phyloP scores from a whole-genome alignment of 2,113 vertebrate genomes.

The Axis porcinus region DNA sequence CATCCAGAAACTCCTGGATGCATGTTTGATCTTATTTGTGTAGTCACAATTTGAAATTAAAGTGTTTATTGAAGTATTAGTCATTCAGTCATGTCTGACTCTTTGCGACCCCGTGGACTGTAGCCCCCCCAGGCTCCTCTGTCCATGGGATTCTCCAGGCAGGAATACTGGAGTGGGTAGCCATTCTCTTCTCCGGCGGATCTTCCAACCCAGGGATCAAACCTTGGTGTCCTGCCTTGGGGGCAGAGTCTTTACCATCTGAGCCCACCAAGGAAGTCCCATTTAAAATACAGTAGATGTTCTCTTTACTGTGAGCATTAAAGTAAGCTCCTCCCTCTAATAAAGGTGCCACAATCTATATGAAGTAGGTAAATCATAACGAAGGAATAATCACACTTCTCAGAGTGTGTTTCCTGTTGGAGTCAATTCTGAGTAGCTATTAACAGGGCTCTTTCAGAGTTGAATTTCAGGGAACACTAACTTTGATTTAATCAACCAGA shows the following conservation, averaged over 20 bases:
- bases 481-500: background rate
- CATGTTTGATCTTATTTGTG: background rate
- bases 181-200: background rate
- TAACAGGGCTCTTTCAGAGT: background rate
- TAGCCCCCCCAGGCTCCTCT: background rate
- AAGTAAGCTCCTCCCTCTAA: background rate
- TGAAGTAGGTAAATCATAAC: background rate
- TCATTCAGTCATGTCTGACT: background rate
- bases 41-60: background rate
- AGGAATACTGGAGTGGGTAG: background rate
- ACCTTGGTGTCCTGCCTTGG: background rate
- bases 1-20: background rate
- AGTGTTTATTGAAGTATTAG: background rate
- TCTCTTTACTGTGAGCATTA: background rate
- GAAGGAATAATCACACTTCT: background rate
- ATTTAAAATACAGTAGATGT: background rate
- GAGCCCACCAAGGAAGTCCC: background rate
- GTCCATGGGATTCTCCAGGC: background rate
- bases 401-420: background rate
- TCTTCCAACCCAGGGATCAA: fast-evolving
- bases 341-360: background rate
- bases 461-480: background rate
- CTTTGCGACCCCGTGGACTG: background rate
- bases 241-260: background rate
- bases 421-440: background rate